phyloP scores from a whole-genome alignment of 2,888 invertebrate genomes.

The Dicranocentrus wangi region DNA sequence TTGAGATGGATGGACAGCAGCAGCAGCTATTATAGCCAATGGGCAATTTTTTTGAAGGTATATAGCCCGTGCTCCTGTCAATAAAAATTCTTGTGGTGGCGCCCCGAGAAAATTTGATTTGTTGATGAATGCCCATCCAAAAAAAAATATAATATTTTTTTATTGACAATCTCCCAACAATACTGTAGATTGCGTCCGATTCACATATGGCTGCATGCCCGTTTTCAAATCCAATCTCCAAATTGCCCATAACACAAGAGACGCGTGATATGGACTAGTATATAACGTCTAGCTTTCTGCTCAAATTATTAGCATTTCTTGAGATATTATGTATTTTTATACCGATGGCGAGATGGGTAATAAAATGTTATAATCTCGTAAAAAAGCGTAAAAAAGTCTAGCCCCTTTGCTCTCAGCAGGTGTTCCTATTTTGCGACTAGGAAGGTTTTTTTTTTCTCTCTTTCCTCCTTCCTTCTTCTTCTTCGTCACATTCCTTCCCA shows the following conservation, averaged over 20 bases:
- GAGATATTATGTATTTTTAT: constrained; percentile 19
- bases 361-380: constrained; percentile 59
- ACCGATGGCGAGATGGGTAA: constrained; percentile 31
- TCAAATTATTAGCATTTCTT: constrained; percentile 2
- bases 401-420: constrained; percentile 37
- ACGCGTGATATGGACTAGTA: not conserved
- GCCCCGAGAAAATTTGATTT: too few relatives aligned
- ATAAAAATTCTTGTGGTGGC: too few relatives aligned
- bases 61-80: too few relatives aligned
- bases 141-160: too few relatives aligned
- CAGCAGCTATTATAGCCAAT: too few relatives aligned
- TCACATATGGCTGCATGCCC: too few relatives aligned
- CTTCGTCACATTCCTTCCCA: constrained; percentile 63
- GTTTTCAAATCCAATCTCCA: constrained; percentile 8
- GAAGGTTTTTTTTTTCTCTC: not conserved
- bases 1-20: too few relatives aligned
- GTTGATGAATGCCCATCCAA: too few relatives aligned
- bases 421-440: constrained; percentile 39
- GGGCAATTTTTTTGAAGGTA: too few relatives aligned
- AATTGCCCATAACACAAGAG: not conserved
- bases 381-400: constrained; percentile 32
- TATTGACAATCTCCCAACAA: too few relatives aligned
- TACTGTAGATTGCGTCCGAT: too few relatives aligned
- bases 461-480: too few relatives aligned
- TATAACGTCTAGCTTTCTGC: not conserved